A percentile compares a stretch with the other conserved stretches of the same genome.
phyloP scores from a whole-genome alignment of 2,888 invertebrate species.

The Celastrina argiolus region DNA sequence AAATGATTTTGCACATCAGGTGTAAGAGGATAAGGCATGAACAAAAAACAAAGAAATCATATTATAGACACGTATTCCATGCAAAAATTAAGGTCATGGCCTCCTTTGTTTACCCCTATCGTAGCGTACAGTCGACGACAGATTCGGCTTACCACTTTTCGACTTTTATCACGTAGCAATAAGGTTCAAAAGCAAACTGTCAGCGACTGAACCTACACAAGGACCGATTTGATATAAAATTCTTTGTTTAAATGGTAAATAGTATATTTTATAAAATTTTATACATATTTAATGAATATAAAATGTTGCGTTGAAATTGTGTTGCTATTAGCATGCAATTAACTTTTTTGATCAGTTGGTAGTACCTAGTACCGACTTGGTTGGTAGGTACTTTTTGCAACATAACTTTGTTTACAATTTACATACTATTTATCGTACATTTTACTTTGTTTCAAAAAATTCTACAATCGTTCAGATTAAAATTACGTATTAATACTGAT shows the following conservation, averaged over 20 bases:
- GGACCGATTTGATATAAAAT: neutral
- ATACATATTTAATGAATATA: neutral
- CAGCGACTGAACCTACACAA: too few species aligned
- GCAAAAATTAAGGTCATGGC: conserved; percentile 5
- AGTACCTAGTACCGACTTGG: too few species aligned
- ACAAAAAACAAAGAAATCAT: neutral
- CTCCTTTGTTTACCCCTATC: neutral
- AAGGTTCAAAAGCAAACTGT: too few species aligned
- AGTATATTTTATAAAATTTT: neutral
- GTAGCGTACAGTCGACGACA: too few species aligned
- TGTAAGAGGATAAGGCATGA: neutral
- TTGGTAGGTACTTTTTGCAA: too few species aligned
- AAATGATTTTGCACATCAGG: neutral
- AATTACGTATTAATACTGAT: too few species aligned
- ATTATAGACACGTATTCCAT: neutral
- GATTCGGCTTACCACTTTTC: too few species aligned
- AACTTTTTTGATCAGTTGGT: neutral
- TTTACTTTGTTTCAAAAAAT: too few species aligned
- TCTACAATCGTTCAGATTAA: too few species aligned
- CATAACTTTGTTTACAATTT: too few species aligned
- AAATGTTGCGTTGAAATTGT: neutral
- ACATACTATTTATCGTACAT: too few species aligned
- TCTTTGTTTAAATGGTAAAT: conserved; percentile 2
- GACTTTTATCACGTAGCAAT: too few species aligned
- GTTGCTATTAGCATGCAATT: neutral